phyloP scores from a whole-genome alignment of 2,888 invertebrate species.

The Oeneis ivallda region DNA sequence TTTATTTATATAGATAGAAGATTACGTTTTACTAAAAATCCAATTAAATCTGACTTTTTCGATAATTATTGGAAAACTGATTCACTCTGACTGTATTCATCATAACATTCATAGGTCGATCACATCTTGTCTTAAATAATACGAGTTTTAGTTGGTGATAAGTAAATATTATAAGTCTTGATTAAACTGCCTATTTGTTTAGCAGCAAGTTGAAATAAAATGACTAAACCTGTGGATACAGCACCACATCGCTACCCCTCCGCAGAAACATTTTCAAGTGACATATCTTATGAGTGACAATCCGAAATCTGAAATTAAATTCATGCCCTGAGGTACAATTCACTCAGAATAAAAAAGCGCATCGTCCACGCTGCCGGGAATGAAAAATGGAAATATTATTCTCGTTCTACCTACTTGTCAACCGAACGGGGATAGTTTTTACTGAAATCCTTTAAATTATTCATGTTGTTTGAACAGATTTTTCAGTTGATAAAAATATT shows the following conservation, averaged over 20 bases:
- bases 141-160: too few species aligned
- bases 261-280: slow-evolving; percentile 51
- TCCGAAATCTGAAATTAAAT: slow-evolving; percentile 77
- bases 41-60: too few species aligned
- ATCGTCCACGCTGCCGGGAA: slow-evolving; percentile 69
- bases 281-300: slow-evolving; percentile 72
- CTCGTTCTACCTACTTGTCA: slow-evolving; percentile 63
- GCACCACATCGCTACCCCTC: not conserved
- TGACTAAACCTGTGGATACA: too few species aligned
- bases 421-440: slow-evolving; percentile 58
- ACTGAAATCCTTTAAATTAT: slow-evolving; percentile 43
- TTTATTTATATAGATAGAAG: too few species aligned
- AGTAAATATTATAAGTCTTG: too few species aligned
- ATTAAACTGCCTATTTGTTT: too few species aligned
- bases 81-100: too few species aligned
- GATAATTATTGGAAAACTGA: too few species aligned
- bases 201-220: not conserved
- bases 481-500: slow-evolving; percentile 17
- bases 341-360: slow-evolving; percentile 65
- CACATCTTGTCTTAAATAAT: too few species aligned
- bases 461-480: slow-evolving; percentile 37
- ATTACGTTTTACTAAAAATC: too few species aligned
- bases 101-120: too few species aligned
- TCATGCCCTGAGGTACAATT: slow-evolving; percentile 77
- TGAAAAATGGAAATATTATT: slow-evolving; percentile 76